Percentiles rank a stretch among this genome's conserved stretches.
phyloP scores from a whole-genome alignment of 2,113 vertebrate genomes.

The Hippotragus niger region DNA sequence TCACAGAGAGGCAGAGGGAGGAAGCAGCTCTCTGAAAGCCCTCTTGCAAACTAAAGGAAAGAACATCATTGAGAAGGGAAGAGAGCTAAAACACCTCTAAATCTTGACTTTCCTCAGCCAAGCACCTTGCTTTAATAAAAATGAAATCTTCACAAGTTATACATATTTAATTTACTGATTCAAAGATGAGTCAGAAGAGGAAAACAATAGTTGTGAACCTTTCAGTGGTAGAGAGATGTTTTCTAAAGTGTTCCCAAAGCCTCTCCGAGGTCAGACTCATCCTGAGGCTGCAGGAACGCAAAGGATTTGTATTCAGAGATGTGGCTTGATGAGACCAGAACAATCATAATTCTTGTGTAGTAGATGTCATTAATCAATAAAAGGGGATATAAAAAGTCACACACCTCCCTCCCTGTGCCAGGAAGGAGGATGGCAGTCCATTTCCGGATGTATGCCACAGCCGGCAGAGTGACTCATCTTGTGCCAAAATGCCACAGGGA shows the following conservation, averaged over 20 bases:
- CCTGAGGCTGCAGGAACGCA: conserved; percentile 35
- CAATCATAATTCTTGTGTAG: conserved; percentile 65
- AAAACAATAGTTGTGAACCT: conserved; percentile 72
- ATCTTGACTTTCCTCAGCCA: conserved; percentile 64
- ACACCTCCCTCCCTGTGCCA: conserved; percentile 53
- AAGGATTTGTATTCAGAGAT: conserved; percentile 71
- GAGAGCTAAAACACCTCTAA: conserved; percentile 23
- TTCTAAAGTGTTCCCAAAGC: conserved; percentile 60
- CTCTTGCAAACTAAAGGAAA: conserved; percentile 48
- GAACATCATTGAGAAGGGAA: conserved; percentile 18
- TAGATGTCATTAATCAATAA: conserved; percentile 73
- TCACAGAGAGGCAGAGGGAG: not conserved
- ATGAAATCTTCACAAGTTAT: conserved; percentile 77
- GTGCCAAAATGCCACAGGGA: conserved; percentile 66
- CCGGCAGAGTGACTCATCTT: conserved; percentile 57
- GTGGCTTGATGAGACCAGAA: conserved; percentile 42
- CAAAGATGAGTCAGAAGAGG: conserved; percentile 77
- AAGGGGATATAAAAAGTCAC: conserved; percentile 66
- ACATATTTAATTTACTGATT: conserved; percentile 79
- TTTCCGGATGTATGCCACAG: conserved; percentile 69
- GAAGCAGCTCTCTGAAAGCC: conserved; percentile 11
- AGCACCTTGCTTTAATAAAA: conserved; percentile 72
- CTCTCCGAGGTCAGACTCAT: conserved; percentile 60
- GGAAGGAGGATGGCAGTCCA: conserved; percentile 69
- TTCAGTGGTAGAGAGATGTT: conserved; percentile 56